Percentiles rank a stretch among this genome's conserved stretches.
Conservation (phyloP, 2,888 invertebrate species). For the Melipona bicolor region DNA sequence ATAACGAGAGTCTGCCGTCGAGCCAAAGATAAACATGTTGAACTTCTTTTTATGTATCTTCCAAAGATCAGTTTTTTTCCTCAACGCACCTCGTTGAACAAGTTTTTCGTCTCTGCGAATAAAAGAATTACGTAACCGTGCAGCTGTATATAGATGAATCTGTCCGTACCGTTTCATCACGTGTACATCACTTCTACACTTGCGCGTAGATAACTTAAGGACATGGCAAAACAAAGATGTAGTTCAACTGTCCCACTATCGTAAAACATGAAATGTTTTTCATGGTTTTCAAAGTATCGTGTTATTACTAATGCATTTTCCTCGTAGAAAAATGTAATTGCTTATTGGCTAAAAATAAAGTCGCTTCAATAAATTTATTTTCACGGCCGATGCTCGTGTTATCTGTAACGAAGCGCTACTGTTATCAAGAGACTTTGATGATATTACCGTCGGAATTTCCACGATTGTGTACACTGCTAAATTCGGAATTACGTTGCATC, state of each 20-base stretch:
- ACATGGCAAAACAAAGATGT: constrained; percentile 10
- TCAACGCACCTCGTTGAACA: neutral
- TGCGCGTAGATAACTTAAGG: constrained; percentile 1
- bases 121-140: constrained; percentile 58
- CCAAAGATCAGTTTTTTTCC: neutral
- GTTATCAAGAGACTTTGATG: neutral
- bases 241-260: neutral
- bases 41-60: neutral
- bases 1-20: neutral
- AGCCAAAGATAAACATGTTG: neutral
- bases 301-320: neutral
- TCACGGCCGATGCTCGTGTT: neutral
- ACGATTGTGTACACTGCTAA: neutral
- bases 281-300: neutral
- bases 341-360: neutral
- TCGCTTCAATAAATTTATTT: neutral
- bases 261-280: neutral
- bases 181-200: neutral
- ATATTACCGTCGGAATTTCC: neutral
- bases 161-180: constrained; percentile 33
- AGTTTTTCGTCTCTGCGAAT: constrained; percentile 14
- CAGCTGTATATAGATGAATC: constrained; percentile 29
- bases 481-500: neutral
- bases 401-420: neutral
- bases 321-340: neutral